Evolutionary conservation across 2,797 vertebrate genomes (phyloP), one percentile per base, ranked within the genome.

Genomic region (Falco columbarius): DNA sequence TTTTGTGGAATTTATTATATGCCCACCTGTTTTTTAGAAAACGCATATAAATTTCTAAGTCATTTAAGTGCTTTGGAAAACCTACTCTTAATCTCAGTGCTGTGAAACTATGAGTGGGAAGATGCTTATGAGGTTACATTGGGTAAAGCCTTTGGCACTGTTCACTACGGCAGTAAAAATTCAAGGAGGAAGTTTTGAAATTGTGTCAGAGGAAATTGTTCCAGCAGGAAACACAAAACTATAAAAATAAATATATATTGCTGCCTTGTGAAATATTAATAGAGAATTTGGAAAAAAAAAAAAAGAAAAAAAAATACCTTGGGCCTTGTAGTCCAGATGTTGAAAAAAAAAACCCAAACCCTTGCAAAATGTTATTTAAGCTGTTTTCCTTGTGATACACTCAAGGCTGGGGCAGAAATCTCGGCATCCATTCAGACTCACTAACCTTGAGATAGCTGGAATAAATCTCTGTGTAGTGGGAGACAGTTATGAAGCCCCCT

Each of bases 181-280:
- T 61, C 81, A 88, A 32, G 75, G 74, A 94, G 75, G 85, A 97
- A 93, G 61, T 88, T 84, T 91, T 95, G 94, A 96, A 94, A 91
- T 81, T 77, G 36, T 96, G 89, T 95, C 89, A 93, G 79, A 95
- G 84, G 68, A 96, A 94, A 92, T 81, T 77, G 72, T 89, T 92
- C 67, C 87, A 91, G 56, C 61, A 88, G 75, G 38, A n/a, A 96
- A 77, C 38, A 77, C 1, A 3, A 68, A 67, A 68, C 46, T 22
- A 61, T 67, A 87, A 91, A 96, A 93, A 80, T 55, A 95, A 86
- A 94, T 76, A 94, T 65, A 71, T 83, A 87, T 68, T 88, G 52
- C 72, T 90, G 56, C 40, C 72, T 90, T 89, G 70, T 77, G 81
- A 73, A 85, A 94, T 77, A 47, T 67, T 96, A 95, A 92, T 44